Evolutionary conservation across 2,113 vertebrate species (phyloP).

Genomic region (Poicephalus meyeri): DNA sequence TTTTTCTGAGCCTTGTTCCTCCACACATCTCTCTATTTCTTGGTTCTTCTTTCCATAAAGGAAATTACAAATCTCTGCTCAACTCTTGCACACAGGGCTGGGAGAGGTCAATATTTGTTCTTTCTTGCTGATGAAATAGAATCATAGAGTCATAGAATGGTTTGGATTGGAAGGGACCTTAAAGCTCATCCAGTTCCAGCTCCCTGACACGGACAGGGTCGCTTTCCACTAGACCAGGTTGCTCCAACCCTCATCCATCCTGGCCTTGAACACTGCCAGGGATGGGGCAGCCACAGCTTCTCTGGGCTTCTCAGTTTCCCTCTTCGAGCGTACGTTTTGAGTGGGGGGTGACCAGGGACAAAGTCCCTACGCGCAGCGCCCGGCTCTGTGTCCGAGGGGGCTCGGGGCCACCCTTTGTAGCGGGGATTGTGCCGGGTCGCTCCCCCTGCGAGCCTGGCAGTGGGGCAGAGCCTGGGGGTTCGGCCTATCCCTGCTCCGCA

Average conservation of each 20-base stretch:
- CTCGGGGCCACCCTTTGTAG: background rate
- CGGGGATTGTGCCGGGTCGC: background rate
- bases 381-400: background rate
- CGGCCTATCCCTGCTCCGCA: background rate
- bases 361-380: background rate
- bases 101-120: background rate
- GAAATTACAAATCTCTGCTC: background rate
- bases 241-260: background rate
- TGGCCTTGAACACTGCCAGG: background rate
- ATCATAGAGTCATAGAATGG: background rate
- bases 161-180: background rate
- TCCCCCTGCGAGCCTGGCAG: background rate
- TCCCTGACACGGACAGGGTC: background rate
- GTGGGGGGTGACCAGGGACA: background rate
- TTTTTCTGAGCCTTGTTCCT: background rate
- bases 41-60: background rate
- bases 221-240: background rate
- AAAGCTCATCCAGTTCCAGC: background rate
- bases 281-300: background rate
- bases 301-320: background rate
- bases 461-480: background rate
- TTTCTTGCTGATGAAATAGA: background rate
- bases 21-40: fast-evolving
- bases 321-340: background rate
- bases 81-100: background rate